Evolutionary conservation across 92 coral and sea anemone species (phyloP).

Genomic region (Zoanthus gigantus): DNA sequence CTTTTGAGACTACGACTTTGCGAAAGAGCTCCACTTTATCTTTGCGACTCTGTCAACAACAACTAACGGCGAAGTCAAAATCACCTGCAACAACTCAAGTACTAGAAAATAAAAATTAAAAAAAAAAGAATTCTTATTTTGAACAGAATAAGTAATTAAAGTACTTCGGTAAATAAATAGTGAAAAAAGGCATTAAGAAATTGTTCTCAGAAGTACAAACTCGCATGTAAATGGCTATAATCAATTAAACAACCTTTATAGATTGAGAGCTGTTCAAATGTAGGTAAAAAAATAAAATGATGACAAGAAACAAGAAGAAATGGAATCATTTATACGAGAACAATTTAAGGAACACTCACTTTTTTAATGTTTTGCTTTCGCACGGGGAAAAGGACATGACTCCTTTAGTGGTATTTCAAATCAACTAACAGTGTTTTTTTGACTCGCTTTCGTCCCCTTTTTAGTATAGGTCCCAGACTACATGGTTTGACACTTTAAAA

Average conservation of each 20-base stretch:
- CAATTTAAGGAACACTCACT: too few species aligned
- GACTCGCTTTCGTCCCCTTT: too few species aligned
- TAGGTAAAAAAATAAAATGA: not conserved
- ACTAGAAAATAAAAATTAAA: not conserved
- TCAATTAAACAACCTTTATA: not conserved
- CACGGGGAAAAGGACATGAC: too few species aligned
- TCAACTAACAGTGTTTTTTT: too few species aligned
- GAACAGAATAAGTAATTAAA: not conserved
- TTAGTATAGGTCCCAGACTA: too few species aligned
- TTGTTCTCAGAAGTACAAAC: not conserved
- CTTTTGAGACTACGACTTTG: slow-evolving; percentile 22
- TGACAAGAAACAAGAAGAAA: not conserved
- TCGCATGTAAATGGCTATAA: not conserved
- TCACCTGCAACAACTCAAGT: not conserved
- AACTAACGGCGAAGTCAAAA: not conserved
- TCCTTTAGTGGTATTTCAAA: too few species aligned
- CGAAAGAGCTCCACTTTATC: slow-evolving; percentile 4
- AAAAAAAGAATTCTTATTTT: not conserved
- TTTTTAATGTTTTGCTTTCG: too few species aligned
- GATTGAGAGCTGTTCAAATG: not conserved
- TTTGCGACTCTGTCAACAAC: slow-evolving; percentile 1
- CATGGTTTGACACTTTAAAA: too few species aligned
- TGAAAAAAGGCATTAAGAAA: not conserved
- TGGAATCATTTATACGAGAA: not conserved
- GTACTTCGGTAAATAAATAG: not conserved